phyloP scores from a whole-genome alignment of 1,140 invertebrate species.

The Geopemphigus sp. region DNA sequence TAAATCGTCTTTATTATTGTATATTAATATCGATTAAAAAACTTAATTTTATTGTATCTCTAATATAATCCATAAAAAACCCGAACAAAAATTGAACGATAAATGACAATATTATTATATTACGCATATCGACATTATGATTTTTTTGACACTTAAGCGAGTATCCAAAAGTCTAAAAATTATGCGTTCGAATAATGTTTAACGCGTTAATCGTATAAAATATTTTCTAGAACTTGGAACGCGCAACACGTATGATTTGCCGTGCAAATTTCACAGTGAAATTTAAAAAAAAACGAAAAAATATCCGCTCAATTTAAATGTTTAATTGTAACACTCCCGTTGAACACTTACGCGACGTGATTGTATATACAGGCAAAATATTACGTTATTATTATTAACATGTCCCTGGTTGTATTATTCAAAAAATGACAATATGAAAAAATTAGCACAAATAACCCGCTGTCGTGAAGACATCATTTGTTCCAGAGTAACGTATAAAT shows the following conservation, averaged over 20 bases:
- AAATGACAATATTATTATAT: no score
- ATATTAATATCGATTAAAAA: no score
- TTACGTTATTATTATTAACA: conserved; percentile 37
- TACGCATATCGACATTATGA: no score
- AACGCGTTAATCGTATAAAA: background rate
- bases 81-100: no score
- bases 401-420: background rate
- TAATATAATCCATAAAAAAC: no score
- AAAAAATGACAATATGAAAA: conserved; percentile 39
- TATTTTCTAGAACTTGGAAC: background rate
- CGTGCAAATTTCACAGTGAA: background rate
- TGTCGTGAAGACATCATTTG: conserved; percentile 18
- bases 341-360: background rate
- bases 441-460: conserved; percentile 27
- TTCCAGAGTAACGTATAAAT: conserved; percentile 17
- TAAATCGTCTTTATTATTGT: no score
- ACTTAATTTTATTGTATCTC: no score
- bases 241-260: background rate
- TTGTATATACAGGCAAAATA: background rate
- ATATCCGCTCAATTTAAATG: conserved; percentile 19
- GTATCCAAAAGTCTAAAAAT: background rate
- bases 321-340: background rate
- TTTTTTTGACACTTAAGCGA: no score
- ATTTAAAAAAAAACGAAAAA: conserved; percentile 23
- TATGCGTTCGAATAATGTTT: background rate